Evolutionary conservation across 2,113 vertebrate genomes (phyloP), one percentile per base, ranked within the genome.

Genomic region (Rhinopomastus cyanomelas): DNA sequence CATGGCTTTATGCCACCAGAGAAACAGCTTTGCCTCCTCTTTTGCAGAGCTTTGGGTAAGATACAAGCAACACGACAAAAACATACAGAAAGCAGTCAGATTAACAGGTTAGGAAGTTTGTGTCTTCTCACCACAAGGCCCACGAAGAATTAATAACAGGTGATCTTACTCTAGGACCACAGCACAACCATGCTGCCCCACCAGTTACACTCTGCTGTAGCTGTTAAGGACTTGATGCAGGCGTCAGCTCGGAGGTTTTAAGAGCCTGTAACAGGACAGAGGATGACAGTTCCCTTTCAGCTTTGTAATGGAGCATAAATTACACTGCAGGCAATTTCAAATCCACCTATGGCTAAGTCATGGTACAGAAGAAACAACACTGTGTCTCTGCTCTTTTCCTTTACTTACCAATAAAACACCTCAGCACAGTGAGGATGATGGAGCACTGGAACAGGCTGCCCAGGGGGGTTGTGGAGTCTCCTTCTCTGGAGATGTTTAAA

Each of bases 1-100:
- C 78, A 99, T 94, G 18, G 97, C 96, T 92, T 99, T 99, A 88
- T 99, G 99, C 98, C 99, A 99, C 99, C 99, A 99, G 21, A 99
- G 96, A 74, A 99, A 99, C 89, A 99, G 97, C 94, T 99, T 99
- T n/a, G 98, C 98, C 92, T 99, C 99, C 34, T 99, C 98, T 32
- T 96, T 96, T 8, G 96, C 84, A 49, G 98, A 98, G 80, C 99
- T 99, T 96, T 37, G 80, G 53, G 42, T 12, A 34, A 65, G 20
- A 69, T 57, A 17, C 12, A 8, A 61, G 69, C 11, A 56, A 88
- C 55, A 61, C 62, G 1, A 5, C 3, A 22, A 68, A 71, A 73
- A n/a, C 46, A 46, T 68, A 36, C 27, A 4, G 22, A 14, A 66
- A 44, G 44, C 16, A 26, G 6, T 39, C 55, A 55, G 23, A n/a